Conservation (phyloP, 2,888 invertebrate genomes). For the Callimorpha dominula region DNA sequence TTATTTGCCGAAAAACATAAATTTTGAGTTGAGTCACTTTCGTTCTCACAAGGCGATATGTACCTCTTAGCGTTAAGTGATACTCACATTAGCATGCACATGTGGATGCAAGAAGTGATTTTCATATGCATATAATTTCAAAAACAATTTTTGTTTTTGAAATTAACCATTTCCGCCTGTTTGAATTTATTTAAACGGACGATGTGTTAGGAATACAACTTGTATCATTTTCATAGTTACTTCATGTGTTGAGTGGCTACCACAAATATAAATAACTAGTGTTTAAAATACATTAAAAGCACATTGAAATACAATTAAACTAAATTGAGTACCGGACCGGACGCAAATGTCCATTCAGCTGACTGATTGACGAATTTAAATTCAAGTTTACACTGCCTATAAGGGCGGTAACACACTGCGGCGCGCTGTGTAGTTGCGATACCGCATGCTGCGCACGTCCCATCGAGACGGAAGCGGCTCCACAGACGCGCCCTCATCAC, state of each 20-base stretch:
- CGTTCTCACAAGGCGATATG: too few species aligned
- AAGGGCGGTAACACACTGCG: slow-evolving; percentile 72
- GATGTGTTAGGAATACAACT: background rate
- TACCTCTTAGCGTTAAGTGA: too few species aligned
- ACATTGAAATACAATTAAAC: slow-evolving; percentile 68
- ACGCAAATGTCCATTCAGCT: slow-evolving; percentile 67
- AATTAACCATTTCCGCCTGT: background rate
- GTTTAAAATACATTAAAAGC: slow-evolving; percentile 50
- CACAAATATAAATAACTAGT: slow-evolving; percentile 31
- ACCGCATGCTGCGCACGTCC: slow-evolving; percentile 72
- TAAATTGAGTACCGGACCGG: slow-evolving; percentile 70
- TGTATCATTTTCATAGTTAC: background rate
- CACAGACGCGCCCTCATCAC: slow-evolving; percentile 61
- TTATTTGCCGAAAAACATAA: too few species aligned
- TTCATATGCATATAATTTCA: background rate
- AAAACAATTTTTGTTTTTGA: background rate
- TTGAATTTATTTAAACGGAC: background rate
- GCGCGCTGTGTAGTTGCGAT: slow-evolving; percentile 68
- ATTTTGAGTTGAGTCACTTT: too few species aligned
- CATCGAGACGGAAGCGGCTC: slow-evolving; percentile 77
- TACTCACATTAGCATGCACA: too few species aligned
- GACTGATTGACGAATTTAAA: slow-evolving; percentile 72
- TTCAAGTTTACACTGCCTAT: slow-evolving; percentile 68
- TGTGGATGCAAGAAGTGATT: too few species aligned
- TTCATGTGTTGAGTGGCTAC: slow-evolving; percentile 2